Evolutionary conservation across 2,888 invertebrate genomes (phyloP).

Genomic region (Clostera curtula): DNA sequence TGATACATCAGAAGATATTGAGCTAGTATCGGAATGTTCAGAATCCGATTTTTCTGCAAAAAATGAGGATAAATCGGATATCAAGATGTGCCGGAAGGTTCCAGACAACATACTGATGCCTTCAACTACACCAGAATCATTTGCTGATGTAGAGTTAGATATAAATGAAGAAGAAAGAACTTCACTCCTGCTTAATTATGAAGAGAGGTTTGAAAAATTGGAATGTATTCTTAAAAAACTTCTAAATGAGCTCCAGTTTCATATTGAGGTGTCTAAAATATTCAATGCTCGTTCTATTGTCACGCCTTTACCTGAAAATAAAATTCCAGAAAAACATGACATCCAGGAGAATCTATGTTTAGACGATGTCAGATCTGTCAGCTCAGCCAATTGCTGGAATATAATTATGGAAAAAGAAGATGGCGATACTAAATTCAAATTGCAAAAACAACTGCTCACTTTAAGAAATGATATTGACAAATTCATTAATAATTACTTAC

Average conservation of each 20-base stretch:
- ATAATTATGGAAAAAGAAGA: conserved; percentile 54
- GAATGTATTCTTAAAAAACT: conserved; percentile 47
- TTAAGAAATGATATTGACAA: conserved; percentile 45
- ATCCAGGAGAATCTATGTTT: conserved; percentile 28
- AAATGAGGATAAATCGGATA: conserved; percentile 26
- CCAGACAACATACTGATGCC: conserved; percentile 27
- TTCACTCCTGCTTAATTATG: conserved; percentile 43
- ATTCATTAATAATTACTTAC: conserved; percentile 39
- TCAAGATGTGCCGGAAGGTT: conserved; percentile 59
- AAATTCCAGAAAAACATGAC: conserved; percentile 30
- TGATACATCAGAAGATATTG: conserved; percentile 42
- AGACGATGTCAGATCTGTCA: conserved; percentile 31
- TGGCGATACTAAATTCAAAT: conserved; percentile 35
- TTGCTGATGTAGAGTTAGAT: conserved; percentile 54
- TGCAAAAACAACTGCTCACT: conserved; percentile 43
- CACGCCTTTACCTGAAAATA: conserved; percentile 28
- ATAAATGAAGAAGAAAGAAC: conserved; percentile 50
- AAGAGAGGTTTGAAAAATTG: conserved; percentile 49
- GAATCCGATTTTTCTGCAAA: conserved; percentile 41
- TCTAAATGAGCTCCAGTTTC: conserved; percentile 54
- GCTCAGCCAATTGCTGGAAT: conserved; percentile 48
- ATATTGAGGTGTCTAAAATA: conserved; percentile 60
- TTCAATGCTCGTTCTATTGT: conserved; percentile 43
- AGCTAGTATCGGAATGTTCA: conserved; percentile 50
- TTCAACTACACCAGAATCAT: conserved; percentile 51